Conservation (phyloP, 2,888 invertebrate species). For the Epirrita christyi region DNA sequence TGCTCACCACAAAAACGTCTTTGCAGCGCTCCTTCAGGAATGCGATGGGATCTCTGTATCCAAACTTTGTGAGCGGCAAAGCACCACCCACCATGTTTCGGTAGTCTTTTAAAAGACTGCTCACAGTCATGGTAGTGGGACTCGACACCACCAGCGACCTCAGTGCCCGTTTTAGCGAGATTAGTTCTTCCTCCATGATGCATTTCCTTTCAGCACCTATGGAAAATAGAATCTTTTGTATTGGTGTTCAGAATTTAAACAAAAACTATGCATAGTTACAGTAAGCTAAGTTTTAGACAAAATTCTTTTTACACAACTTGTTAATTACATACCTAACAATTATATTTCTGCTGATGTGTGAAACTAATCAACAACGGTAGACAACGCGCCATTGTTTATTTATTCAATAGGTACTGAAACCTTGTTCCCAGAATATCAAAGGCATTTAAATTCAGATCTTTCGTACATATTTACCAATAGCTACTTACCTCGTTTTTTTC, state of each 20-base stretch:
- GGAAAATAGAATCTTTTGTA: not conserved
- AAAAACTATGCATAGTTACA: not conserved
- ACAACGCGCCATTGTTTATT: not conserved
- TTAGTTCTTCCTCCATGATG: constrained; percentile 63
- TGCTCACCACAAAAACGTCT: constrained; percentile 70
- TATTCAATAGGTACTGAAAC: too few relatives aligned
- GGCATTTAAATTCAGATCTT: too few relatives aligned
- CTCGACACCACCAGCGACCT: constrained; percentile 74
- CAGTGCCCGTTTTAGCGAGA: constrained; percentile 60
- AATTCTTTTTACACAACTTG: too few relatives aligned
- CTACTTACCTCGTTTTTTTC: too few relatives aligned
- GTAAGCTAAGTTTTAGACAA: too few relatives aligned
- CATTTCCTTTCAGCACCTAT: constrained; percentile 15
- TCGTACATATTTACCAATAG: too few relatives aligned
- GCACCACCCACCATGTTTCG: constrained; percentile 60
- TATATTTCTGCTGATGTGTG: not conserved
- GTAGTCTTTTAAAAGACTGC: constrained; percentile 66
- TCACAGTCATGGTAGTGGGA: constrained; percentile 63
- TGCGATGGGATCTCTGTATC: constrained; percentile 57
- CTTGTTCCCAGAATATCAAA: too few relatives aligned
- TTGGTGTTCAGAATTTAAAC: too few relatives aligned
- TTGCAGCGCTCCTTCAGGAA: constrained; percentile 65
- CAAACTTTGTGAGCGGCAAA: constrained; percentile 59
- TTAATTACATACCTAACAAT: too few relatives aligned
- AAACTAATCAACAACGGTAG: not conserved